Evolutionary conservation across 2,797 vertebrate species (phyloP).

Genomic region (Enteromius thamalakanensis): DNA sequence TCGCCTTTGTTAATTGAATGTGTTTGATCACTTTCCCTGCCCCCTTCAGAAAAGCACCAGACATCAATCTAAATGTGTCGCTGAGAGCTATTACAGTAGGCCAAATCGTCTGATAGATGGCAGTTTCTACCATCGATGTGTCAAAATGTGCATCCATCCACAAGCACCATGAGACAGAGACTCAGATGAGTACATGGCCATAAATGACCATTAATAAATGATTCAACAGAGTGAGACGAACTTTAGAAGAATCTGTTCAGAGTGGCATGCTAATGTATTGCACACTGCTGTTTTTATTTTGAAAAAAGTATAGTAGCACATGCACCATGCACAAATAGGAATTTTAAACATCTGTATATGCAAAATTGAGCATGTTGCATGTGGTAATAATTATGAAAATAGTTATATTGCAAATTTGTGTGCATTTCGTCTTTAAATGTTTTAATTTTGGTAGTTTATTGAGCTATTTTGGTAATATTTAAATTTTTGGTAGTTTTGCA

Average conservation of each 20-base stretch:
- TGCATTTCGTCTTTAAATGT: background rate
- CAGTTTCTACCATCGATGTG: slow-evolving; percentile 13
- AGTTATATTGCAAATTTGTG: background rate
- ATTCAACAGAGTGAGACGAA: slow-evolving; percentile 14
- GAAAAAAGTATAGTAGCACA: background rate
- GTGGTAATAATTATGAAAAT: background rate
- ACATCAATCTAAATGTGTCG: slow-evolving; percentile 34
- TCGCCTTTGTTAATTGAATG: slow-evolving; percentile 42
- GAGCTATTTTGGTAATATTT: no score
- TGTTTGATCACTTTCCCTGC: slow-evolving; percentile 35
- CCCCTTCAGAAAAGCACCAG: background rate
- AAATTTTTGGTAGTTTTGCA: background rate
- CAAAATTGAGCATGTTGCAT: background rate
- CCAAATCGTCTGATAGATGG: slow-evolving; percentile 31
- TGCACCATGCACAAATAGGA: background rate
- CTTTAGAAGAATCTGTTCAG: background rate
- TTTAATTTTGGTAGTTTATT: no score
- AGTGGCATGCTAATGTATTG: slow-evolving; percentile 10
- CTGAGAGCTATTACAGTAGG: slow-evolving; percentile 4
- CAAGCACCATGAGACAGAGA: background rate
- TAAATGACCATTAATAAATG: slow-evolving; percentile 39
- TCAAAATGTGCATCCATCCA: slow-evolving; percentile 24
- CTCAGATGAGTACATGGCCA: slow-evolving; percentile 1
- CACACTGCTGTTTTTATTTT: background rate
- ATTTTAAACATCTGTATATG: slow-evolving; percentile 3